Percentiles rank a stretch among this genome's conserved stretches.
Conservation (phyloP, 2,797 vertebrate species). For the Pitangus sulphuratus region DNA sequence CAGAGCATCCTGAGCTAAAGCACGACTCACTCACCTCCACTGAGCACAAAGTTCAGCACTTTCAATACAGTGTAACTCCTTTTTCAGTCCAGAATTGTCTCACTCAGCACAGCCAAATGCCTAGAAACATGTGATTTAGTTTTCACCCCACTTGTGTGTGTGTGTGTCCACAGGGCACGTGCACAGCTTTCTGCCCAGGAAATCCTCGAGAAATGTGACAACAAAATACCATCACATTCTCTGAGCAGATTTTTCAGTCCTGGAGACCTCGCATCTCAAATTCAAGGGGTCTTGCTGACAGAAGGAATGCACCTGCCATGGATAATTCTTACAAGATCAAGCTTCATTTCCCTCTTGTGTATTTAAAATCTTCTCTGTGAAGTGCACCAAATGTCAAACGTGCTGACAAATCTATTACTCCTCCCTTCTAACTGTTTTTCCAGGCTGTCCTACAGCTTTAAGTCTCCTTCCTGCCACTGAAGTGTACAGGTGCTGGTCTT, state of each 20-base stretch:
- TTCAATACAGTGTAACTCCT: neutral
- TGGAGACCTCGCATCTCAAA: neutral
- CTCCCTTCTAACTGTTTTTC: neutral
- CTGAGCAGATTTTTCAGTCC: neutral
- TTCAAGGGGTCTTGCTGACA: rapidly evolving
- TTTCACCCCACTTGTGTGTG: neutral
- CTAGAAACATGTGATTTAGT: neutral
- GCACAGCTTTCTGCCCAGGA: neutral
- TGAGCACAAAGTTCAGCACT: neutral
- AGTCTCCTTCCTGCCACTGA: neutral
- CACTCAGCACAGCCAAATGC: neutral
- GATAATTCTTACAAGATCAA: neutral
- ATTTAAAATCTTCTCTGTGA: neutral
- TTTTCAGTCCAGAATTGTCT: neutral
- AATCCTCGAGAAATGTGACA: neutral
- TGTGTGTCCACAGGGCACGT: too few species aligned
- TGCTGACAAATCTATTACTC: neutral
- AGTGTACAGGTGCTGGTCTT: neutral
- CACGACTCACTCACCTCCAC: neutral
- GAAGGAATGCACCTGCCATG: neutral
- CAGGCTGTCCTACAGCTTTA: neutral
- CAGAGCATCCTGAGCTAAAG: neutral
- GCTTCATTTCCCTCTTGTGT: neutral
- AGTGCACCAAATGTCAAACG: neutral
- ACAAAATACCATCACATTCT: neutral